A percentile compares a stretch with the other conserved stretches of the same genome.
These are phyloP conservation scores for Cephalopterus ornatus DNA, from an alignment of 2,113 vertebrate genomes.

Conservation along the genomic window DNA sequence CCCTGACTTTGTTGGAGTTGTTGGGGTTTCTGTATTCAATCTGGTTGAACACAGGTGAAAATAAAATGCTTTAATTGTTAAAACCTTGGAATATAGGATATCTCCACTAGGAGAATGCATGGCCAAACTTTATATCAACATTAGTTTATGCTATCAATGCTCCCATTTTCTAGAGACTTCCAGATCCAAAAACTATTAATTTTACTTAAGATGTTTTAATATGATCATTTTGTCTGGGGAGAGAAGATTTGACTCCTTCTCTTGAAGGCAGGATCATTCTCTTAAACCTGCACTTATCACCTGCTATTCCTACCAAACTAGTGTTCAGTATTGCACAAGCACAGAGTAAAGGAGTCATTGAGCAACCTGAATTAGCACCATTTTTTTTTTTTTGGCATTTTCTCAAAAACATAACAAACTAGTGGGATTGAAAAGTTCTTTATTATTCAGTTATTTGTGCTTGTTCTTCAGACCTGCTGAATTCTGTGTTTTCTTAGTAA, in stretches of 20 bases:
- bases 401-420: constrained; percentile 39
- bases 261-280: background rate
- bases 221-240: background rate
- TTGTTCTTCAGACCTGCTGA: background rate
- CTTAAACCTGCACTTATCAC: background rate
- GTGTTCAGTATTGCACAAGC: constrained; percentile 18
- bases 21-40: background rate
- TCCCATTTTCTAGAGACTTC: background rate
- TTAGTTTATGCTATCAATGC: background rate
- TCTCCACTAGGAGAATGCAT: background rate
- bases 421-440: constrained; percentile 10
- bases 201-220: background rate
- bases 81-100: background rate
- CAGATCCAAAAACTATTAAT: background rate
- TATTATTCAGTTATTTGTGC: background rate
- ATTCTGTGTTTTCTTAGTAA: background rate
- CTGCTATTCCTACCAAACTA: background rate
- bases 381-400: background rate
- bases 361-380: constrained; percentile 35
- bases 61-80: background rate
- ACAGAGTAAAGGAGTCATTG: constrained; percentile 28
- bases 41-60: background rate
- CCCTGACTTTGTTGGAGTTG: background rate
- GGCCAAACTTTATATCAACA: background rate
- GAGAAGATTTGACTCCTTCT: background rate